Evolutionary conservation across 2,888 invertebrate genomes (phyloP).

Genomic region (Mamestra brassicae): DNA sequence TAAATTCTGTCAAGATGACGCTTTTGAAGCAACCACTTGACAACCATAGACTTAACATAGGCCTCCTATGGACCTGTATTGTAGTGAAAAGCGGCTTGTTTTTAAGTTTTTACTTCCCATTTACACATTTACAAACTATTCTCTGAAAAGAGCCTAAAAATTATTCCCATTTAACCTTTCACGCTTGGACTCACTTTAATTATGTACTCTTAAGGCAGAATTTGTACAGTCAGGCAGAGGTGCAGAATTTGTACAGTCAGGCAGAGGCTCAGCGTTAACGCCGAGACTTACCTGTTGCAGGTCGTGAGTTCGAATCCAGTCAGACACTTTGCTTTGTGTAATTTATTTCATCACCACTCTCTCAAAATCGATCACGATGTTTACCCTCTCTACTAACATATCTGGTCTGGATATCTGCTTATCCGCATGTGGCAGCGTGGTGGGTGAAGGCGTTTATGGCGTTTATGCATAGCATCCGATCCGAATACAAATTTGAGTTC

Average conservation of each 20-base stretch:
- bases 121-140: too few relatives aligned
- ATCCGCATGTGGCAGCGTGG: too few relatives aligned
- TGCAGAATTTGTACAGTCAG: not conserved
- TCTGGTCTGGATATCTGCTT: not conserved
- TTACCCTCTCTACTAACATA: not conserved
- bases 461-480: too few relatives aligned
- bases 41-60: not conserved
- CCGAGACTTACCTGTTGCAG: not conserved
- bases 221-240: not conserved
- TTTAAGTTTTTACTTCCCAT: not conserved
- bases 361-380: not conserved
- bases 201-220: not conserved
- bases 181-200: not conserved
- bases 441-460: too few relatives aligned
- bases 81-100: not conserved
- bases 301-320: not conserved
- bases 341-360: not conserved
- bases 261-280: too few relatives aligned
- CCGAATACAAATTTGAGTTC: too few relatives aligned
- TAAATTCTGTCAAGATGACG: conserved; percentile 6
- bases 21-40: too few relatives aligned
- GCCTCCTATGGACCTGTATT: too few relatives aligned
- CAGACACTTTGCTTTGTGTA: not conserved
- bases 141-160: too few relatives aligned
- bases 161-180: too few relatives aligned